Evolutionary conservation across 1,140 invertebrate genomes (phyloP).

Genomic region (Drosophila ambigua): DNA sequence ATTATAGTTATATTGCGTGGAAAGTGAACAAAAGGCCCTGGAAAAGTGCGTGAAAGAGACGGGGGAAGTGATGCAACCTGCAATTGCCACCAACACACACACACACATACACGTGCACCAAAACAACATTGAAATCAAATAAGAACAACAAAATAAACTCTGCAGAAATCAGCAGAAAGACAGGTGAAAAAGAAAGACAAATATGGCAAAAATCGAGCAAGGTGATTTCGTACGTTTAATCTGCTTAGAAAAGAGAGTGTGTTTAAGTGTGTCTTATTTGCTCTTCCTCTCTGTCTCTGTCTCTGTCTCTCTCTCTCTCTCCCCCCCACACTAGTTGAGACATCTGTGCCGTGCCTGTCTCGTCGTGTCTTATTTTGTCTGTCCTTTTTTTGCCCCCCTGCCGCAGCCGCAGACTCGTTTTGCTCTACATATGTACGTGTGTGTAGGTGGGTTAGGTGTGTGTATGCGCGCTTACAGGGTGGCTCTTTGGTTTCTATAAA

Average conservation of each 20-base stretch:
- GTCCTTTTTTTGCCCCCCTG: slow-evolving; percentile 36
- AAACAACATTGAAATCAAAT: slow-evolving; percentile 13
- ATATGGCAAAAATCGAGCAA: slow-evolving; percentile 21
- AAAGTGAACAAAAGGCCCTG: no score
- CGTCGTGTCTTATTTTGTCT: slow-evolving; percentile 9
- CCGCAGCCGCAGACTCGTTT: slow-evolving; percentile 31
- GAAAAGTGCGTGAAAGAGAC: no score
- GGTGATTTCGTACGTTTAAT: slow-evolving; percentile 19
- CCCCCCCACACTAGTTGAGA: slow-evolving; percentile 10
- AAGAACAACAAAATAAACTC: slow-evolving; percentile 4
- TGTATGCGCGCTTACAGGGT: slow-evolving; percentile 21
- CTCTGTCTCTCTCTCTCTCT: slow-evolving; percentile 2
- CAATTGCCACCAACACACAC: no score
- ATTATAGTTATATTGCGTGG: no score
- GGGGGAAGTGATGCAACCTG: no score
- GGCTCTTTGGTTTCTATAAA: not conserved
- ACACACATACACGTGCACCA: no score
- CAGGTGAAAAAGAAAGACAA: slow-evolving; percentile 2
- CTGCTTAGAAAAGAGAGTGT: slow-evolving; percentile 15
- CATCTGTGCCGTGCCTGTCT: slow-evolving; percentile 41
- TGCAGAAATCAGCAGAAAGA: slow-evolving; percentile 29
- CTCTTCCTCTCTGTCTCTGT: slow-evolving; percentile 1
- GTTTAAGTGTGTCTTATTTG: slow-evolving; percentile 24
- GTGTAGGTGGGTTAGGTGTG: slow-evolving; percentile 7
- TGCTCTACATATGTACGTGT: slow-evolving; percentile 25